Evolutionary conservation across 2,113 vertebrate species (phyloP).

Genomic region (Chlorocebus sabaeus): DNA sequence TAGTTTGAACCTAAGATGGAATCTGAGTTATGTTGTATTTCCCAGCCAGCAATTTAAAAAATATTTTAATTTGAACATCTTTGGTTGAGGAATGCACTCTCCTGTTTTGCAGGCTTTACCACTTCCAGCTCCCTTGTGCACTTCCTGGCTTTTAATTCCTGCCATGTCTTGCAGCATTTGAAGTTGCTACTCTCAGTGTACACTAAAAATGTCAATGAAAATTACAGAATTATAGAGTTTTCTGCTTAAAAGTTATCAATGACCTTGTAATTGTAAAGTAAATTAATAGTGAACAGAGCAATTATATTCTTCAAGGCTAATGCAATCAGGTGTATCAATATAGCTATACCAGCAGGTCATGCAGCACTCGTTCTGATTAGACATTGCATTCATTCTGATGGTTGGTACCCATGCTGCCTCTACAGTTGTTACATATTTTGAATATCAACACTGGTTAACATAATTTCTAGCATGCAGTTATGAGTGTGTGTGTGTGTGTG

Average conservation of each 20-base stretch:
- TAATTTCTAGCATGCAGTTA: background rate
- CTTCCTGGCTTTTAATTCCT: background rate
- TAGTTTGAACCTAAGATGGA: background rate
- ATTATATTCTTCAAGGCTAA: background rate
- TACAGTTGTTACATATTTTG: background rate
- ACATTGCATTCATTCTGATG: background rate
- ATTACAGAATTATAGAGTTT: background rate
- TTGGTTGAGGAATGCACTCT: background rate
- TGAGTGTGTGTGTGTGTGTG: background rate
- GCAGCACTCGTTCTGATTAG: background rate
- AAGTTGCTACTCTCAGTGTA: background rate
- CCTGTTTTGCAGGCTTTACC: background rate
- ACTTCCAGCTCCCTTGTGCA: background rate
- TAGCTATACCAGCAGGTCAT: background rate
- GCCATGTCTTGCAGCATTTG: background rate
- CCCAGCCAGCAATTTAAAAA: background rate
- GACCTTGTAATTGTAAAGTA: slow-evolving; percentile 15
- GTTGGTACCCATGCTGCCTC: background rate
- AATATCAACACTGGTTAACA: background rate
- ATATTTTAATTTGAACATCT: background rate
- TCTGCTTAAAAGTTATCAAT: background rate
- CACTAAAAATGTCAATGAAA: background rate
- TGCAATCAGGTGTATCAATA: background rate
- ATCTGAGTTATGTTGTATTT: background rate
- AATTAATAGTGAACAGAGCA: background rate